Evolutionary conservation across 2,888 invertebrate genomes (phyloP), one percentile per base, ranked within the genome.

Genomic region (Mystacides longicornis): DNA sequence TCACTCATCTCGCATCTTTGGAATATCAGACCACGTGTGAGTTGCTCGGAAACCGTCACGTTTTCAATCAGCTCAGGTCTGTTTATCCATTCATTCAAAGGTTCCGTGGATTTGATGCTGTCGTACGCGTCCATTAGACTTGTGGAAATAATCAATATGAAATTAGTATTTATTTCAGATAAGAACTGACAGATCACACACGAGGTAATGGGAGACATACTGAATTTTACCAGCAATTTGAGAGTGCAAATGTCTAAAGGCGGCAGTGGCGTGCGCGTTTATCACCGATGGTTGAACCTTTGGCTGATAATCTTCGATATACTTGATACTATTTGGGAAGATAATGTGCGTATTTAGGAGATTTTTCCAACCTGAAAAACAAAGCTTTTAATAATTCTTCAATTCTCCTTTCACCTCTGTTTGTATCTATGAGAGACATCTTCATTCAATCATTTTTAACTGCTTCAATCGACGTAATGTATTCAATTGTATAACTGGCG

Each of bases 201-300:
- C n/a, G n/a, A n/a, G n/a, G n/a, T n/a, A n/a, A n/a, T n/a, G n/a
- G n/a, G 9, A 3, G 5, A 2, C 82, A 73, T 74, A 87, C 87
- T 84, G 79, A 52, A 87, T 73, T 63, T 76, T 78, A 61, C 87
- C 87, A 57, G 83, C 79, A 60, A 87, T 86, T 47, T 83, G 71
- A 0, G 84, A 79, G 65, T 87, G 87, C 78, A 87, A 86, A 65
- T 82, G 85, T 71, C 87, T 79, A 67, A 85, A 86, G 4, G 86
- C 87, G 4, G 85, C 85, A 1, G 81, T 85, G 2, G 87, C 81
- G 64, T 86, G 86, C 62, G 84, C 86, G 60, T 86, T 85, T 50
- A 87, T 67, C 1, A 83, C 71, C 3, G 81, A 77, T 0, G 86
- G 85, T 64, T 86, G 78, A 0, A 86, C 81, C 23, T 70, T 69